phyloP scores from a whole-genome alignment of 1,140 invertebrate genomes.

The Andricus grossulariae region DNA sequence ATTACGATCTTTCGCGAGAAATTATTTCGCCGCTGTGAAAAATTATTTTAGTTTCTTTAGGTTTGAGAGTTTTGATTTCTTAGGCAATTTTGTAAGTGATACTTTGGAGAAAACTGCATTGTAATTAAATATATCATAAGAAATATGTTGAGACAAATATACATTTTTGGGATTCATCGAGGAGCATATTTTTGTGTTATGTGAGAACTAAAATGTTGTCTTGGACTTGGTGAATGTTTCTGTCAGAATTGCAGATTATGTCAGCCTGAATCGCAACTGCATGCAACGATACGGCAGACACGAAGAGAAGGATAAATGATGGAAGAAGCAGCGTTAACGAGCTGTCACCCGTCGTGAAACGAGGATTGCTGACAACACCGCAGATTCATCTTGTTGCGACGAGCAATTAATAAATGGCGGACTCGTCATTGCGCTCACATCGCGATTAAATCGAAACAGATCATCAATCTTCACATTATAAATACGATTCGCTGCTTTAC shows the following conservation, averaged over 20 bases:
- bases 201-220: not conserved
- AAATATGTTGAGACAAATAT: too few relatives aligned
- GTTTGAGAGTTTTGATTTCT: too few relatives aligned
- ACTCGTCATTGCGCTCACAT: slow-evolving; percentile 16
- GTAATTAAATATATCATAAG: too few relatives aligned
- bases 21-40: not conserved
- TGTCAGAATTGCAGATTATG: not conserved
- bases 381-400: slow-evolving; percentile 41
- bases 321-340: slow-evolving; percentile 44
- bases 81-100: too few relatives aligned
- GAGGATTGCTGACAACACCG: slow-evolving; percentile 32
- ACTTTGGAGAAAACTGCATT: too few relatives aligned
- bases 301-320: slow-evolving; percentile 37
- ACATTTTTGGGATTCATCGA: too few relatives aligned
- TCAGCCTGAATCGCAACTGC: not conserved
- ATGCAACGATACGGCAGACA: slow-evolving; percentile 30
- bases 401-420: slow-evolving; percentile 40
- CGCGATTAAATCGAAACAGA: slow-evolving; percentile 22
- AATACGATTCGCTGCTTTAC: slow-evolving; percentile 62
- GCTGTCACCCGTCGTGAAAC: slow-evolving; percentile 46
- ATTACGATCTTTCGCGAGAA: slow-evolving; percentile 5
- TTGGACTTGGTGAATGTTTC: not conserved
- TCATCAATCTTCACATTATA: slow-evolving; percentile 67
- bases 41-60: not conserved
- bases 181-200: too few relatives aligned